Percentiles rank a stretch among this genome's conserved stretches.
These are phyloP conservation scores for Xestia ashworthii DNA, from an alignment of 2,888 invertebrate species.

Conservation along the genomic window DNA sequence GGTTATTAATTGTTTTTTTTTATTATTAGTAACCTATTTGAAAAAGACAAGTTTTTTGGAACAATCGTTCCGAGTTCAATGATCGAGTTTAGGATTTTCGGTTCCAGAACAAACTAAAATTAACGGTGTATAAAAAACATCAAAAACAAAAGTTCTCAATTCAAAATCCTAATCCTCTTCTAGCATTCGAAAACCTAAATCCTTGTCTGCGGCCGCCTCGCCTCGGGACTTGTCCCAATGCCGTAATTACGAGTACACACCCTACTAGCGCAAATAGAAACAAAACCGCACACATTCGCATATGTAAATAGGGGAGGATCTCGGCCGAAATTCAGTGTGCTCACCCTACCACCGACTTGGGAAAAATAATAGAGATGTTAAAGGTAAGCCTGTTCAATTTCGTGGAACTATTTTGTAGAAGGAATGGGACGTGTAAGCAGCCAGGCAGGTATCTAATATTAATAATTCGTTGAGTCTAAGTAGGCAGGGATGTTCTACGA, in stretches of 20 bases:
- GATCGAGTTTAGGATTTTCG: too few species aligned
- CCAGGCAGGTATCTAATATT: slow-evolving; percentile 19
- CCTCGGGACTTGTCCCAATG: slow-evolving; percentile 85
- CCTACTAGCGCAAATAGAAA: slow-evolving; percentile 87
- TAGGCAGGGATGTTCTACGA: slow-evolving; percentile 3
- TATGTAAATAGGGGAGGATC: slow-evolving; percentile 86
- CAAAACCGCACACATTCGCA: slow-evolving; percentile 87
- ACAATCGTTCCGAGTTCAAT: too few species aligned
- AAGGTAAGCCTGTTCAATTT: slow-evolving; percentile 39
- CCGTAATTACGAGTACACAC: slow-evolving; percentile 89
- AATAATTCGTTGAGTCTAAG: slow-evolving; percentile 29
- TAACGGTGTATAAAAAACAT: neutral
- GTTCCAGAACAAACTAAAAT: too few species aligned
- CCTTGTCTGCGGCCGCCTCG: slow-evolving; percentile 79
- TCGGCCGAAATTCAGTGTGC: slow-evolving; percentile 73
- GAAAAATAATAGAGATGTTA: slow-evolving; percentile 63
- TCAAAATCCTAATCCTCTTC: slow-evolving; percentile 51
- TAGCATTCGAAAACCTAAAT: slow-evolving; percentile 63
- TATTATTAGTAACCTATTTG: too few species aligned
- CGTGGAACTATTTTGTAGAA: slow-evolving; percentile 29
- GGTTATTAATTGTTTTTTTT: too few species aligned
- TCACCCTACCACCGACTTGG: slow-evolving; percentile 60
- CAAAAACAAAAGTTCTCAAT: neutral
- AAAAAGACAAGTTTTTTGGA: too few species aligned
- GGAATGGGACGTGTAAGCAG: neutral